Conservation (phyloP, 2,797 vertebrate genomes). For the Gymnopithys bicolor region DNA sequence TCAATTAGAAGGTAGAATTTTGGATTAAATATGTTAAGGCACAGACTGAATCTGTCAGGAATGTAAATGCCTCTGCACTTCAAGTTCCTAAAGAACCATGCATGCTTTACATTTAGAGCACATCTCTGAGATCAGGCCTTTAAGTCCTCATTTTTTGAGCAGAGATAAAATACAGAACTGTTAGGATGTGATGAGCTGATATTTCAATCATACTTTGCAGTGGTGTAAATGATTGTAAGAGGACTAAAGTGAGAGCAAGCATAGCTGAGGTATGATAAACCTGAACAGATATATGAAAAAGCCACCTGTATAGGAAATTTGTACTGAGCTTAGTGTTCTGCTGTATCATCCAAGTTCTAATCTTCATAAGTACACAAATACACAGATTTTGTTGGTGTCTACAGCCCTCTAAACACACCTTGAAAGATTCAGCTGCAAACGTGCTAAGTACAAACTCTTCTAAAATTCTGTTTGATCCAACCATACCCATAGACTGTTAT, state of each 20-base stretch:
- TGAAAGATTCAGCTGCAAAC: background rate
- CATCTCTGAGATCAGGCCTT: background rate
- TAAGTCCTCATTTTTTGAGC: background rate
- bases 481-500: background rate
- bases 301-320: background rate
- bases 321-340: background rate
- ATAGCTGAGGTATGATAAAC: background rate
- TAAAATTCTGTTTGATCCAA: constrained; percentile 22
- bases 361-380: background rate
- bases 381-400: background rate
- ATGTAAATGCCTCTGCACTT: background rate
- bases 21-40: background rate
- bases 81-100: background rate
- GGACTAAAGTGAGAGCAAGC: background rate
- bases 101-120: background rate
- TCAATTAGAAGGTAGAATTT: constrained; percentile 13
- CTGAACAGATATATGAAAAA: background rate
- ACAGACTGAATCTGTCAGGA: background rate
- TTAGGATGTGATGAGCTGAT: background rate
- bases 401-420: background rate
- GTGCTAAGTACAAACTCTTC: background rate
- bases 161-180: background rate
- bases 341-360: background rate
- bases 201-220: background rate
- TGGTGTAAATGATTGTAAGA: background rate